Base-by-base conservation (phyloP, 2,888 invertebrate species). In the Himalopsyche kuldschensis region DNA sequence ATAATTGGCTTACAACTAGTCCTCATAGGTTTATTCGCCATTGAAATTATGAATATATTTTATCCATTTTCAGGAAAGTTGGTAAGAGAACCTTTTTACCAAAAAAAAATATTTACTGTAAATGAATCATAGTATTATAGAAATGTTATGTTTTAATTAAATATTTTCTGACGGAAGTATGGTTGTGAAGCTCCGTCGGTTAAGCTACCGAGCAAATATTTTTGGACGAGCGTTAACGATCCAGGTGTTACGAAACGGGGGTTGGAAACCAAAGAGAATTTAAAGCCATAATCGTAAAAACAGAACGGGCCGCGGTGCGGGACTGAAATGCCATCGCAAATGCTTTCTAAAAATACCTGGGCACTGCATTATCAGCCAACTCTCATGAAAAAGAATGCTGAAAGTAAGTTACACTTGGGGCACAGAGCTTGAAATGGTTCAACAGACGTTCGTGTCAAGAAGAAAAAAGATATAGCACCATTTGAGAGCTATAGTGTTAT, bases 301-400 rank as follows among this genome's bases (percentile, higher is more conserved):
- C 78, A 20, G 35, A 41, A 80, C 69, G 35, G 31, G 27, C 79
- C 76, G 63, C 30, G 81, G 41, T 46, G 30, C 32, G 80, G 46
- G 75, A 55, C 30, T 24, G 32, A 69, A 75, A 79, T 75, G 24
- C 76, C 48, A 55, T 63, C 78, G 83, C 81, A 27, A 85, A 85
- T 85, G 79, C 83, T 82, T 80, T 85, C 85, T 83, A 85, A 85
- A 85, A 85, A 85, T 85, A 85, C 85, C 85, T 85, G 85, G 32
- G 24, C 11, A 31, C 32, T 32, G 32, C 76, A 47, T 63, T 27
- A 79, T 48, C 79, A 79, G 75, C 79, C 31, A 47, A n/a, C 20
- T 46, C 75, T 47, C 35, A 32, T 17, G 35, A 27, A 77, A 80
- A 79, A 80, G 83, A 83, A 83, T 83, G 78, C 83, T 78, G 79